Evolutionary conservation across 2,113 vertebrate species (phyloP).

Genomic region (Caranx melampygus): DNA sequence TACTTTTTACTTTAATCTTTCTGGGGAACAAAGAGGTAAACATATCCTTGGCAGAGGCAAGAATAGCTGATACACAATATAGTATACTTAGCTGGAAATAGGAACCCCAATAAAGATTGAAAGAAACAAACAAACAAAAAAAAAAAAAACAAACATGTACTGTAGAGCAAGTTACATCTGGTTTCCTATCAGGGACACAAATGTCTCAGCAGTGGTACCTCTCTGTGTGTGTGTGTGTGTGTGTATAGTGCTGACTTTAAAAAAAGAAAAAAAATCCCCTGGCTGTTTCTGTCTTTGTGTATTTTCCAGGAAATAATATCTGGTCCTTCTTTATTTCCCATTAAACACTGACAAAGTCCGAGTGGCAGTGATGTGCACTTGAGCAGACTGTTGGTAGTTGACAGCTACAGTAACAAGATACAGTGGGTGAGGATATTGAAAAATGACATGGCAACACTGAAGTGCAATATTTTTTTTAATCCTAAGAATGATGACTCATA

Average conservation of each 20-base stretch:
- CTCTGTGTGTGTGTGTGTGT: not conserved
- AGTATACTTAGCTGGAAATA: not conserved
- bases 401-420: not conserved
- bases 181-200: not conserved
- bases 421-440: slow-evolving; percentile 5
- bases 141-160: not conserved
- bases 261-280: not conserved
- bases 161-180: not conserved
- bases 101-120: not conserved
- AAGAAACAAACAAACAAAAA: no score
- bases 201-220: not conserved
- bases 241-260: not conserved
- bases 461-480: slow-evolving; percentile 40
- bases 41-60: not conserved
- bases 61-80: not conserved
- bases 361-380: not conserved
- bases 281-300: not conserved
- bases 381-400: not conserved
- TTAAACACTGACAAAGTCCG: not conserved
- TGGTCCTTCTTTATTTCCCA: slow-evolving; percentile 5
- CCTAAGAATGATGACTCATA: slow-evolving; percentile 42
- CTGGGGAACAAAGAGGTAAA: no score
- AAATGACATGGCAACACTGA: slow-evolving; percentile 6
- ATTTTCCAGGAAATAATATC: slow-evolving; percentile 8
- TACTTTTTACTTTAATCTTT: no score